Evolutionary conservation across 2,113 vertebrate genomes (phyloP).

Genomic region (Dromas ardeola): DNA sequence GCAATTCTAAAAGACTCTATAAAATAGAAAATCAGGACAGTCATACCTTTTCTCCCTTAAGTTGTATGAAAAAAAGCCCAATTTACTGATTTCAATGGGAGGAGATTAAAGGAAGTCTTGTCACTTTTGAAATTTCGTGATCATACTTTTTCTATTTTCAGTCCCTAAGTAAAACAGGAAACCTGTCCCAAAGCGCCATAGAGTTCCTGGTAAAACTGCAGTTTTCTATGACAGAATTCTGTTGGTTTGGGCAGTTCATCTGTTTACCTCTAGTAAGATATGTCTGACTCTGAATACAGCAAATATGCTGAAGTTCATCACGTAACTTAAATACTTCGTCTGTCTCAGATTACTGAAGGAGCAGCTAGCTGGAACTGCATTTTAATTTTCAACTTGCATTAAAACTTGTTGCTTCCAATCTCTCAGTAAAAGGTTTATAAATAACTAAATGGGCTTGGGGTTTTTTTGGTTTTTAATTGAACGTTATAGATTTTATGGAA

Average conservation of each 20-base stretch:
- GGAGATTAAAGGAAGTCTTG: neutral
- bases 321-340: neutral
- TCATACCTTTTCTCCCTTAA: neutral
- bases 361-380: neutral
- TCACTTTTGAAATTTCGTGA: neutral
- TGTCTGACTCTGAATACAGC: neutral
- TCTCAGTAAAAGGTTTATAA: neutral
- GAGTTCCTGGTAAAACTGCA: neutral
- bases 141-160: neutral
- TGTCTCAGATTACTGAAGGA: neutral
- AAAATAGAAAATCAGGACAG: neutral
- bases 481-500: neutral
- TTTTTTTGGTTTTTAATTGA: neutral
- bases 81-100: neutral
- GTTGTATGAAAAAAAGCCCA: neutral
- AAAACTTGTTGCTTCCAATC: neutral
- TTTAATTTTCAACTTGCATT: neutral
- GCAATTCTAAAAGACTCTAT: neutral
- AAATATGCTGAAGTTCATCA: neutral
- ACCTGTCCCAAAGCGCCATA: neutral
- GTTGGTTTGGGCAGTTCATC: neutral
- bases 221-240: neutral
- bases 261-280: neutral
- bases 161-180: neutral
- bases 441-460: fast-evolving